A percentile compares a stretch with the other conserved stretches of the same genome.
phyloP scores from a whole-genome alignment of 2,113 vertebrate species.

The Andinoacara biseriatus region DNA sequence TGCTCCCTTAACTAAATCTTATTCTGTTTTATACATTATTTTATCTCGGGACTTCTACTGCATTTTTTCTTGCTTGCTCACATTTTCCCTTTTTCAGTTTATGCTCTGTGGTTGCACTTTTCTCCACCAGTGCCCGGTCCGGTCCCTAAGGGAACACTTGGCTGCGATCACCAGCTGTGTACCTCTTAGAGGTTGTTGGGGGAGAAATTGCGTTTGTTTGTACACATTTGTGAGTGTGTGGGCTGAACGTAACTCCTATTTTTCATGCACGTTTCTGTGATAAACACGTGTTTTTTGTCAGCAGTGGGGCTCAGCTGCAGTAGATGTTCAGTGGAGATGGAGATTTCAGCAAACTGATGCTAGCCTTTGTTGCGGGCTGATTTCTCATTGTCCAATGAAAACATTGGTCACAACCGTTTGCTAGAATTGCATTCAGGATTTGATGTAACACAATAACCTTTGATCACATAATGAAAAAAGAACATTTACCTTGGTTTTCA shows the following conservation, averaged over 20 bases:
- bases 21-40: not conserved
- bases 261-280: not conserved
- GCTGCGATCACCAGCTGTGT: slow-evolving; percentile 49
- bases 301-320: slow-evolving; percentile 8
- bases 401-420: not conserved
- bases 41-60: not conserved
- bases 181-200: not conserved
- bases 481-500: slow-evolving; percentile 22
- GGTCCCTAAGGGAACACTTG: not conserved
- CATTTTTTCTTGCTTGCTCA: not conserved
- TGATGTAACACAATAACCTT: slow-evolving; percentile 22
- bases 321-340: not conserved
- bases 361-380: not conserved
- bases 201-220: slow-evolving; percentile 22
- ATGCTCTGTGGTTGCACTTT: slow-evolving; percentile 1
- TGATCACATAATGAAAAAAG: slow-evolving; percentile 47
- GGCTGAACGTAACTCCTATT: not conserved
- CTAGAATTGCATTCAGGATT: slow-evolving; percentile 9
- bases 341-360: slow-evolving; percentile 1
- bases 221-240: not conserved
- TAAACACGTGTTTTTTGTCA: slow-evolving; percentile 7
- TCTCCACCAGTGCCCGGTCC: not conserved
- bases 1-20: not conserved
- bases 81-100: slow-evolving; percentile 12
- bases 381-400: not conserved